Evolutionary conservation across 2,888 invertebrate species (phyloP), one percentile per base, ranked within the genome.

Genomic region (Acanthosepion pharaonis): DNA sequence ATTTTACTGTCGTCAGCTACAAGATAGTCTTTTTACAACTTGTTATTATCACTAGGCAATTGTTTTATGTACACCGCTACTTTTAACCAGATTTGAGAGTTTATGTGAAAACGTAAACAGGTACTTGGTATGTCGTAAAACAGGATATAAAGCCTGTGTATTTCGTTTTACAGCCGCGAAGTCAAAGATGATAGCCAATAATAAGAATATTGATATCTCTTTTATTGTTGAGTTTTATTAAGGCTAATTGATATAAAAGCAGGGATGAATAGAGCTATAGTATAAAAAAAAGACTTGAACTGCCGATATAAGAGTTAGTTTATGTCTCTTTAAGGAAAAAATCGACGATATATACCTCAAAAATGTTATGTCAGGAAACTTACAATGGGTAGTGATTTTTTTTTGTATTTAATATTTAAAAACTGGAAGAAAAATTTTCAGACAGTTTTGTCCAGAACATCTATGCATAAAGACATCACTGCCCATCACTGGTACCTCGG

Each of bases 191-290:
- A 78, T 78, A 78, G 78, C 33, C 78, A 33, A 33, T 78, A 78
- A 78, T 33, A 33, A 78, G 78, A 78, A 78, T 78, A 78, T 78
- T 78, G 78, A 78, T 78, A 78, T 78, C 78, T 78, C n/a, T 78
- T 78, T 78, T 78, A 78, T 78, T 78, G 78, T n/a, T 78, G 78
- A n/a, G 78, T 78, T 78, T 78, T 78, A 78, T 78, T 78, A n/a
- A 33, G 78, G 78, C 78, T 78, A 78, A 78, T 78, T 78, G 78
- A 78, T 78, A 78, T 78, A 78, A n/a, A 78, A 28, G n/a, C 78
- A 78, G 28, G 78, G 11, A 78, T 78, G 15, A 78, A 78, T 78
- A 78, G 3, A 78, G 33, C 33, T 78, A 2, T n/a, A n/a, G n/a
- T n/a, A n/a, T 11, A n/a, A 78, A 9, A 78, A 15, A 64, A 64